phyloP scores from a whole-genome alignment of 2,113 vertebrate species.

The Pterocles burchelli region DNA sequence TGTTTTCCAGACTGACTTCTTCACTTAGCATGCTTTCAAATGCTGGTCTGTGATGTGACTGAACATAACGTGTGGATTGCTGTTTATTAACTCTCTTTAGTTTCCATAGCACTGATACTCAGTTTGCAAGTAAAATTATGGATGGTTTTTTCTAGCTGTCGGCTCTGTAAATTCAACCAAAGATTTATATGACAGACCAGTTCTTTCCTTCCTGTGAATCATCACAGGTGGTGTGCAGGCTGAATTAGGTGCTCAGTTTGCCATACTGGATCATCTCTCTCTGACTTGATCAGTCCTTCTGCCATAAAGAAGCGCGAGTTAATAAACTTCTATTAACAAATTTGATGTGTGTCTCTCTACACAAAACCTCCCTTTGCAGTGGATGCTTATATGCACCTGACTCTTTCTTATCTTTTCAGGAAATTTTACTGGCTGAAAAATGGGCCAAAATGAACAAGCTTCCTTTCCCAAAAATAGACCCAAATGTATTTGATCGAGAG shows the following conservation, averaged over 20 bases:
- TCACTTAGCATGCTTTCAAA: not conserved
- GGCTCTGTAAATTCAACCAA: not conserved
- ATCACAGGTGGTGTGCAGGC: not conserved
- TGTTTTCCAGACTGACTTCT: not conserved
- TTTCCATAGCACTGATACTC: conserved; percentile 12
- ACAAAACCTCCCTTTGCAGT: not conserved
- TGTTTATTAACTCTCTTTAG: conserved; percentile 8
- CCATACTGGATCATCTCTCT: not conserved
- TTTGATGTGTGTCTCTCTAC: not conserved
- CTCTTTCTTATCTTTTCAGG: conserved; percentile 72
- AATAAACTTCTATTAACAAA: not conserved
- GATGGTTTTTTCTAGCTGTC: not conserved
- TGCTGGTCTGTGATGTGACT: rapidly evolving
- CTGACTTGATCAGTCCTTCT: not conserved
- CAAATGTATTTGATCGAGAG: conserved; percentile 94
- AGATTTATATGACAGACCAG: not conserved
- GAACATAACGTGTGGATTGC: rapidly evolving
- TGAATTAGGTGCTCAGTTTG: not conserved
- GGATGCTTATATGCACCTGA: not conserved
- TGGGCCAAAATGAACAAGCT: conserved; percentile 99
- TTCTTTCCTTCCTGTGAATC: conserved; percentile 16
- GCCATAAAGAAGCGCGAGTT: rapidly evolving
- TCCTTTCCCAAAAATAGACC: conserved; percentile 97
- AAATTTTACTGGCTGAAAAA: conserved; percentile 95
- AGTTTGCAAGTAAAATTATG: not conserved